Conservation (phyloP, 1,140 invertebrate genomes). For the Acromyrmex heyeri region DNA sequence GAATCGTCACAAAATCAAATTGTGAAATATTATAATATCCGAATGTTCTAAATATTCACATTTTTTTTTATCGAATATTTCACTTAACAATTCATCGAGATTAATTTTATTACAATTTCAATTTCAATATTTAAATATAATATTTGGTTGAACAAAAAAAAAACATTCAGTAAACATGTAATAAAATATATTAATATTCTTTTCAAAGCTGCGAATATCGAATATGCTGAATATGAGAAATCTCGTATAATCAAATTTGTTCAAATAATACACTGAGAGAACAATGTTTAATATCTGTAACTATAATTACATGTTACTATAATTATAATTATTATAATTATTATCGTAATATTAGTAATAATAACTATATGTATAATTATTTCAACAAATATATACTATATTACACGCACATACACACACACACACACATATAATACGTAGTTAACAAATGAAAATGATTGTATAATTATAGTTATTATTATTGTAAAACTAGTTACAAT, state of each 20-base stretch:
- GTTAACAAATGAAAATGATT: no score
- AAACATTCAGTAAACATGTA: not conserved
- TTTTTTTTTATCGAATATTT: not conserved
- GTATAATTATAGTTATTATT: no score
- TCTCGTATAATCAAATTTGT: slow-evolving; percentile 28
- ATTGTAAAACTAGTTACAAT: no score
- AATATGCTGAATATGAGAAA: not conserved
- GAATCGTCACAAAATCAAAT: not conserved
- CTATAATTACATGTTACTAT: no score
- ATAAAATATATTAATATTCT: not conserved
- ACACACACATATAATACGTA: no score
- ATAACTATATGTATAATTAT: no score
- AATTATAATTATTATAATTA: no score
- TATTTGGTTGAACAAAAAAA: not conserved
- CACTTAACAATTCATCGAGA: not conserved
- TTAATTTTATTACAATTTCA: slow-evolving; percentile 21
- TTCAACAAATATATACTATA: no score
- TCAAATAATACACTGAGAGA: no score
- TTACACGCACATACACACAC: no score
- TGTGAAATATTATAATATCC: slow-evolving; percentile 18
- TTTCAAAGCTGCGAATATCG: not conserved
- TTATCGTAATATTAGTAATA: no score
- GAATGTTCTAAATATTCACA: not conserved
- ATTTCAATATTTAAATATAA: slow-evolving; percentile 25
- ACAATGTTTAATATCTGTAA: no score